phyloP scores from a whole-genome alignment of 2,113 vertebrate species.

The Salvator merianae region DNA sequence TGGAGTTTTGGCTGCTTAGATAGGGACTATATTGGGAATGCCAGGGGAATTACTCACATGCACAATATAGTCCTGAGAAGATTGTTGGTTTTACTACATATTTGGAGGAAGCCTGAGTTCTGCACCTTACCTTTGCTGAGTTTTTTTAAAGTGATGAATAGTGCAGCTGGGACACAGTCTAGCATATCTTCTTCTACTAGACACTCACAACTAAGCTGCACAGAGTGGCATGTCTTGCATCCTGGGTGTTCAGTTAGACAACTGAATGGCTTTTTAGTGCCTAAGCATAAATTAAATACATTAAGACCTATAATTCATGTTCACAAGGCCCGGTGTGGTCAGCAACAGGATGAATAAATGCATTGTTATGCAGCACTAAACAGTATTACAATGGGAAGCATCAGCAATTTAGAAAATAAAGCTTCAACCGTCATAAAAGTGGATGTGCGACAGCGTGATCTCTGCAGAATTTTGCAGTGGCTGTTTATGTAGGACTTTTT shows the following conservation, averaged over 20 bases:
- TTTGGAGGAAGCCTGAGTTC: too few species aligned
- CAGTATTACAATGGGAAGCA: not conserved
- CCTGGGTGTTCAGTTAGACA: not conserved
- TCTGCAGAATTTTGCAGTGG: not conserved
- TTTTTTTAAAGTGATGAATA: too few species aligned
- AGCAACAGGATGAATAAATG: not conserved
- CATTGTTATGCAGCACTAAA: not conserved
- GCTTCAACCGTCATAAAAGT: not conserved
- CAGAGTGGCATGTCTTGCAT: not conserved
- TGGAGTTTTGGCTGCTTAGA: too few species aligned
- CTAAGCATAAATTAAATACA: not conserved
- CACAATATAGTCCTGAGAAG: too few species aligned
- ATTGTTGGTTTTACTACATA: too few species aligned
- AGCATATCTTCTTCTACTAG: not conserved
- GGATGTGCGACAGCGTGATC: not conserved
- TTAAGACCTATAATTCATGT: constrained; percentile 2
- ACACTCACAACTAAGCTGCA: not conserved
- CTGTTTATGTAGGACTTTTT: constrained; percentile 2
- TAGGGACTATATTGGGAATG: too few species aligned
- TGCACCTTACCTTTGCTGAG: too few species aligned
- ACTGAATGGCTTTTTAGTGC: not conserved
- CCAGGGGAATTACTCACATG: too few species aligned
- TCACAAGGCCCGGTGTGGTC: not conserved
- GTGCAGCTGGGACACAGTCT: not conserved
- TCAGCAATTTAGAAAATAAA: not conserved